Evolutionary conservation across 2,888 invertebrate genomes (phyloP), one percentile per base, ranked within the genome.

Genomic region (Heliconius sara): DNA sequence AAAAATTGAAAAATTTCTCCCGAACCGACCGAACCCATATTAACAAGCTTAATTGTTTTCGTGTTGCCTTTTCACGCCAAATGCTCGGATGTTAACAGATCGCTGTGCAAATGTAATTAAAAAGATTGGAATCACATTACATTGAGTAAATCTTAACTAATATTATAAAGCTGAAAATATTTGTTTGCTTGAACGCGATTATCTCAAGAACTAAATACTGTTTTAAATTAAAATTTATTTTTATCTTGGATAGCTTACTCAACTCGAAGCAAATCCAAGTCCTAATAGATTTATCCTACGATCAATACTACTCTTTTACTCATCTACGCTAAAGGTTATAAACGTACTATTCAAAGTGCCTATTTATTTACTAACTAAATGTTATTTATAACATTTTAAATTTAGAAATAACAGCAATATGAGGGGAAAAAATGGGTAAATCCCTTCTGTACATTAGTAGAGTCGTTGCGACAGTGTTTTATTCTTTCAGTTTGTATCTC

Each of bases 1-100:
- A 73, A 68, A 70, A 75, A 79, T 75, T 74, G 63, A 74, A 78
- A 78, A 73, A 72, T 60, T 10, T 22, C 57, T 30, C 57, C 34
- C 67, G 43, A 57, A 22, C 78, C 73, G 22, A 43, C 78, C 73
- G 22, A 27, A 27, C 75, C n/a, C 65, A 22, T 66, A 66, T 66
- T 75, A 75, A 66, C 75, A 75, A 66, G 75, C 60, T 67, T 19
- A 74, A 74, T 67, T 67, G 52, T 68, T 57, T 43, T 66, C 74
- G 63, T 43, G 63, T 60, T 43, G 27, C 60, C 6, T 60, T 67
- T 74, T 47, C 27, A 65, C 57, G 57, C 63, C 63, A 25, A 27
- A 47, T 65, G 43, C 63, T 5, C 27, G 63, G 57, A 57, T 72
- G 63, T 47, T 75, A 25, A n/a, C 63, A 75, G 47, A 27, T 43